Conservation (phyloP, 2,888 invertebrate species). For the Thera obeliscata region DNA sequence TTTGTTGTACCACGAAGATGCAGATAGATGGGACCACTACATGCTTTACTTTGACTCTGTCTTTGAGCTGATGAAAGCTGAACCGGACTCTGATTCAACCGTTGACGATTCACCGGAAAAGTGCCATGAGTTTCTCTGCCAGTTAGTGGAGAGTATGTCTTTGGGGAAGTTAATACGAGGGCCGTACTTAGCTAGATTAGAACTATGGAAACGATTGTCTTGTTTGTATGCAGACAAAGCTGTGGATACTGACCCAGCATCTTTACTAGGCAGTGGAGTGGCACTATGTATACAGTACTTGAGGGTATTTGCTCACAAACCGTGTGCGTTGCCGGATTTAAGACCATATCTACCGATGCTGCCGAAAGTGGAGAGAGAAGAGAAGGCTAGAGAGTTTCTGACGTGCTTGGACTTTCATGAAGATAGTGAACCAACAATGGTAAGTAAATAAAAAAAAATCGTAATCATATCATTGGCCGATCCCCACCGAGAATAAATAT, state of each 20-base stretch:
- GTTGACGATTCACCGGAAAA: slow-evolving; percentile 76
- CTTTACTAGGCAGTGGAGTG: slow-evolving; percentile 85
- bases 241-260: slow-evolving; percentile 80
- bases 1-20: slow-evolving; percentile 87
- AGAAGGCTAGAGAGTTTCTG: slow-evolving; percentile 84
- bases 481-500: no score
- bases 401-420: slow-evolving; percentile 87
- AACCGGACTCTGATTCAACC: slow-evolving; percentile 50
- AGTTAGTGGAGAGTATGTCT: slow-evolving; percentile 79
- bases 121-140: slow-evolving; percentile 74
- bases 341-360: slow-evolving; percentile 89
- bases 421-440: slow-evolving; percentile 86
- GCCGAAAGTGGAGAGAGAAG: slow-evolving; percentile 85
- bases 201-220: slow-evolving; percentile 87
- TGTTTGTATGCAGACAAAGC: slow-evolving; percentile 33
- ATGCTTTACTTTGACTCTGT: slow-evolving; percentile 89
- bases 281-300: slow-evolving; percentile 92
- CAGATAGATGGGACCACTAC: slow-evolving; percentile 90
- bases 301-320: slow-evolving; percentile 92
- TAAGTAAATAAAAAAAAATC: slow-evolving; percentile 57
- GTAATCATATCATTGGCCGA: no score
- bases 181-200: slow-evolving; percentile 93
- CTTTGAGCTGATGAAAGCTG: slow-evolving; percentile 84
- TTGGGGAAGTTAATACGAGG: slow-evolving; percentile 86
- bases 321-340: slow-evolving; percentile 94